phyloP scores from a whole-genome alignment of 2,113 vertebrate genomes.

The Zosterops borbonicus region DNA sequence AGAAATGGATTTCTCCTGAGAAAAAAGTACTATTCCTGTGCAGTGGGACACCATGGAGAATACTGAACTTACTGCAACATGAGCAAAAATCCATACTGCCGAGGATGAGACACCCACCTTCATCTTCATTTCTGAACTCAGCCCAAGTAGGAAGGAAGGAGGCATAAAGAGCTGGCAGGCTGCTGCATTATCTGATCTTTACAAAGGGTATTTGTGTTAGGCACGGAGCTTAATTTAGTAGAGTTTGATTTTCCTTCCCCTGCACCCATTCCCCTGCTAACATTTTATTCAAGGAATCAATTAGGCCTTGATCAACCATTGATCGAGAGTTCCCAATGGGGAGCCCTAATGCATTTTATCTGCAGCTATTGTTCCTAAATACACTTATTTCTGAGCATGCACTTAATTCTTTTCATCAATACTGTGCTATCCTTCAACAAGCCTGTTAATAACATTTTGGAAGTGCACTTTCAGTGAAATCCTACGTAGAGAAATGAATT shows the following conservation, averaged over 20 bases:
- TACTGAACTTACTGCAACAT: background rate
- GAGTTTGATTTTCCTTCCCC: conserved; percentile 36
- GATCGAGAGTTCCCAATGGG: conserved; percentile 2
- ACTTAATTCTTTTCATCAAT: conserved; percentile 49
- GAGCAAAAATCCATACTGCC: background rate
- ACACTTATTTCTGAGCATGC: conserved; percentile 25
- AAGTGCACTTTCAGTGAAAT: conserved; percentile 10
- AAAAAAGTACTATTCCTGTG: background rate
- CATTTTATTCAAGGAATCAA: conserved; percentile 45
- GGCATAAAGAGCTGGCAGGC: background rate
- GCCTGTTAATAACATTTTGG: conserved; percentile 38
- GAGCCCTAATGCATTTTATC: conserved; percentile 51
- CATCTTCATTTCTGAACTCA: background rate
- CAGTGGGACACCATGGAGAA: background rate
- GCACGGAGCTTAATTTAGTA: background rate
- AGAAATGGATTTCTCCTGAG: background rate
- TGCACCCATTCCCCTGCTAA: background rate
- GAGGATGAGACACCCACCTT: background rate
- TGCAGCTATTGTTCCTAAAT: conserved; percentile 15
- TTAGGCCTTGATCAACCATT: conserved; percentile 32
- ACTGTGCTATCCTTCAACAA: conserved; percentile 8
- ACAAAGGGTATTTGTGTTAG: background rate
- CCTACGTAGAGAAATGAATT: conserved; percentile 37
- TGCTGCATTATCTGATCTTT: background rate
- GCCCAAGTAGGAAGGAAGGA: rapidly evolving